These are phyloP conservation scores for Mirounga angustirostris DNA, from an alignment of 2,113 vertebrate species.

Conservation along the genomic window DNA sequence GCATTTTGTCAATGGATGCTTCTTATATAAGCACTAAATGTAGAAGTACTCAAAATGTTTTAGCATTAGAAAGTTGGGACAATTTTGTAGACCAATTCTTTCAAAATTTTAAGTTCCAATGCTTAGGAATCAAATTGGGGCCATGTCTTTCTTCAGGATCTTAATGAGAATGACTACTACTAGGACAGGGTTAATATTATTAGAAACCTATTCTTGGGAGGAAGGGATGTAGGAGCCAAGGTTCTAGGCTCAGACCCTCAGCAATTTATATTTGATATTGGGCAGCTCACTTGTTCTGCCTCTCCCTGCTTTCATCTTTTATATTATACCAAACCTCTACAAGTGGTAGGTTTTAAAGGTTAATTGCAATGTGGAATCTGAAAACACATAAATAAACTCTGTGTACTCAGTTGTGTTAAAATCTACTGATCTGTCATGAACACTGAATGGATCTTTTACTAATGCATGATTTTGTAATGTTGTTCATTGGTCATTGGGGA, in stretches of 20 bases:
- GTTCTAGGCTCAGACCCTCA: slow-evolving; percentile 8
- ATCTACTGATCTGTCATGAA: neutral
- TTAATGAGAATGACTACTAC: neutral
- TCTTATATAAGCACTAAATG: neutral
- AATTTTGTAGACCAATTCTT: slow-evolving; percentile 24
- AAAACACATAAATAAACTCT: neutral
- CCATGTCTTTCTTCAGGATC: neutral
- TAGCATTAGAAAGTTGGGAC: slow-evolving; percentile 22
- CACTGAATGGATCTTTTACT: slow-evolving; percentile 25
- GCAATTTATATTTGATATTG: slow-evolving; percentile 31
- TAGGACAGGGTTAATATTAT: neutral
- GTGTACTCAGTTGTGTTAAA: neutral
- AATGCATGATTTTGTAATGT: neutral
- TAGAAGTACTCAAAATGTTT: slow-evolving; percentile 16
- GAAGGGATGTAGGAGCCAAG: neutral
- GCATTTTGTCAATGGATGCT: slow-evolving; percentile 15
- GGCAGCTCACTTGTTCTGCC: neutral
- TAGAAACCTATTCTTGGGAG: neutral
- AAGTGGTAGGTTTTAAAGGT: neutral
- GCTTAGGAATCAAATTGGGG: neutral
- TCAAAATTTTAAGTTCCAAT: slow-evolving; percentile 31
- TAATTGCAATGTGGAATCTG: neutral
- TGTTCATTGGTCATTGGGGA: slow-evolving; percentile 21
- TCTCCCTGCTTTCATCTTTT: neutral
- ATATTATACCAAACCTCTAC: neutral